Evolutionary conservation across 2,113 vertebrate genomes (phyloP).

Genomic region (Catagonus wagneri): DNA sequence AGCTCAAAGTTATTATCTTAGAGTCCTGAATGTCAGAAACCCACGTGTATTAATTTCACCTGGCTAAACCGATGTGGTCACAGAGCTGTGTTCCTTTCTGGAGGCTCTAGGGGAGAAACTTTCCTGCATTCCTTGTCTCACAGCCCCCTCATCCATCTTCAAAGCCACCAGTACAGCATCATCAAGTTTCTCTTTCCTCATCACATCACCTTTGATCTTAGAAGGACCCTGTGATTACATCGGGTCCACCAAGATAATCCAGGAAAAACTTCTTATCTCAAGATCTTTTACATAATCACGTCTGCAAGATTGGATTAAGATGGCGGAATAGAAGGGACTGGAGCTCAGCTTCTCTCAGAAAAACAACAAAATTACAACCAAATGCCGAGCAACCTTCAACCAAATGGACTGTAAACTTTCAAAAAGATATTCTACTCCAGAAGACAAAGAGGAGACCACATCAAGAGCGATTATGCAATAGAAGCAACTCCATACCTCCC

Average conservation of each 20-base stretch:
- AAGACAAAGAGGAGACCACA: no score
- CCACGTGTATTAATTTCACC: background rate
- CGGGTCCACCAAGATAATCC: background rate
- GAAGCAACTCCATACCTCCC: no score
- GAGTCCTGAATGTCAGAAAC: background rate
- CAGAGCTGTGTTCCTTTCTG: background rate
- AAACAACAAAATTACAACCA: no score
- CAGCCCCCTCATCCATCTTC: background rate
- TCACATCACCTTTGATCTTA: background rate
- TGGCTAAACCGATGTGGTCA: background rate
- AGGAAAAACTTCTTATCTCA: background rate
- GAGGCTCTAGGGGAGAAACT: background rate
- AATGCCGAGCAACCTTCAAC: no score
- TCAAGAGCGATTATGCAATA: no score
- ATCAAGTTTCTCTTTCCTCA: background rate
- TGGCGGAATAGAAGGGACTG: no score
- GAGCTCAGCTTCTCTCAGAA: no score
- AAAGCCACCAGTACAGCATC: background rate
- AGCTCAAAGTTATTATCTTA: background rate
- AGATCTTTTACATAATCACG: background rate
- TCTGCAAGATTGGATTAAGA: no score
- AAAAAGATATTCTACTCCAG: no score
- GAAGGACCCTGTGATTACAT: background rate
- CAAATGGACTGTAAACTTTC: no score
- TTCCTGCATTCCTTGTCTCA: background rate